phyloP scores from a whole-genome alignment of 2,113 vertebrate genomes.

The Crotalus viridis region DNA sequence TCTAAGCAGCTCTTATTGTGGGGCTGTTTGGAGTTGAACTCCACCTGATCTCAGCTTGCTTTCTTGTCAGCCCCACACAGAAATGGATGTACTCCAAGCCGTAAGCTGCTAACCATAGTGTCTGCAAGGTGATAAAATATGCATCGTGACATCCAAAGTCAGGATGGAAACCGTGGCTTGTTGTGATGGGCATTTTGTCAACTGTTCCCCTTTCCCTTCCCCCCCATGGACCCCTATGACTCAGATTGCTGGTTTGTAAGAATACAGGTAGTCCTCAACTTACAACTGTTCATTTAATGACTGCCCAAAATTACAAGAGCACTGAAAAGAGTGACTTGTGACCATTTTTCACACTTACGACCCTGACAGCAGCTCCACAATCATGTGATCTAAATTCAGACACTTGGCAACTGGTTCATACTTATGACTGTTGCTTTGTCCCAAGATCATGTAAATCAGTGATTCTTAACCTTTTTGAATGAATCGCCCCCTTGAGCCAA shows the following conservation, averaged over 20 bases:
- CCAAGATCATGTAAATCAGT: background rate
- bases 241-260: background rate
- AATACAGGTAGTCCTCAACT: background rate
- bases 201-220: background rate
- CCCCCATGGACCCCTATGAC: background rate
- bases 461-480: too few species aligned
- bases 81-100: background rate
- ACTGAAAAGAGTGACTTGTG: background rate
- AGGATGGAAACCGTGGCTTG: background rate
- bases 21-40: background rate
- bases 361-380: background rate
- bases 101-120: background rate
- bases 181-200: background rate
- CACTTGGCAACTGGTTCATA: background rate
- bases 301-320: background rate
- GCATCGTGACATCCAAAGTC: background rate
- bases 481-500: too few species aligned
- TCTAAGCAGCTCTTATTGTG: background rate
- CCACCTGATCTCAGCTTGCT: too few species aligned
- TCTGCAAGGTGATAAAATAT: background rate
- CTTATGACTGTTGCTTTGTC: background rate
- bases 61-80: background rate
- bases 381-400: background rate
- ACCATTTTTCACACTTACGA: background rate
- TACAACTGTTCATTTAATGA: background rate